Evolutionary conservation across 37 sponge, comb jelly and placozoan species (phyloP).

Genomic region (Mnemiopsis leidyi): DNA sequence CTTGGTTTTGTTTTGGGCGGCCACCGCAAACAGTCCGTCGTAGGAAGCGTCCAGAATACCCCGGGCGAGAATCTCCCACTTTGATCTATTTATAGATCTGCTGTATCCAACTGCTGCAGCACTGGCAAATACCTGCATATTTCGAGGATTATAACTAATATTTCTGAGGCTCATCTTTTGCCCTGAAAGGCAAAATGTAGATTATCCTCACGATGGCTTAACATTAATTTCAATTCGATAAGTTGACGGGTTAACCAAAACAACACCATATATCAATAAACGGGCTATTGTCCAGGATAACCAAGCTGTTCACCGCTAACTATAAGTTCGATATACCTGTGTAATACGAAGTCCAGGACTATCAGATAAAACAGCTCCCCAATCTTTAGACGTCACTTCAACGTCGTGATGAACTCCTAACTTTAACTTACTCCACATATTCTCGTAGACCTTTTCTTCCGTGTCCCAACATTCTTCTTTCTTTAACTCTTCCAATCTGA

Average conservation of each 20-base stretch:
- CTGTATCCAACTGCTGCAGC: conserved; percentile 57
- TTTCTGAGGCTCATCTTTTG: too few relatives aligned
- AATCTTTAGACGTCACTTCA: conserved; percentile 2
- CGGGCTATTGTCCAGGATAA: too few relatives aligned
- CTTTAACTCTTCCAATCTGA: background rate
- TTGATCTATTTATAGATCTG: background rate
- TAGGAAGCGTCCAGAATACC: conserved; percentile 57
- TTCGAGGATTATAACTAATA: too few relatives aligned
- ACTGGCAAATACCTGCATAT: conserved; percentile 19
- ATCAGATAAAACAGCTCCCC: background rate
- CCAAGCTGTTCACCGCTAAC: too few relatives aligned
- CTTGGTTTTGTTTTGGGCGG: background rate
- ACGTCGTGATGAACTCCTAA: conserved; percentile 47
- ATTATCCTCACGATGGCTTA: too few relatives aligned
- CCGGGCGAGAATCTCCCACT: background rate
- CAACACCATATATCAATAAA: too few relatives aligned
- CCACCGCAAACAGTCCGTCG: background rate
- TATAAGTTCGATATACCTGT: too few relatives aligned
- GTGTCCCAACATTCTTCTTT: background rate
- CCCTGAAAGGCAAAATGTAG: too few relatives aligned
- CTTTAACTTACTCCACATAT: conserved; percentile 44
- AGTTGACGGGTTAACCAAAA: too few relatives aligned
- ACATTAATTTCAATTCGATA: too few relatives aligned
- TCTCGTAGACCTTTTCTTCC: background rate
- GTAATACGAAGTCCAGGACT: background rate